Evolutionary conservation across 2,797 vertebrate species (phyloP).

Genomic region (Rhabdomys pumilio): DNA sequence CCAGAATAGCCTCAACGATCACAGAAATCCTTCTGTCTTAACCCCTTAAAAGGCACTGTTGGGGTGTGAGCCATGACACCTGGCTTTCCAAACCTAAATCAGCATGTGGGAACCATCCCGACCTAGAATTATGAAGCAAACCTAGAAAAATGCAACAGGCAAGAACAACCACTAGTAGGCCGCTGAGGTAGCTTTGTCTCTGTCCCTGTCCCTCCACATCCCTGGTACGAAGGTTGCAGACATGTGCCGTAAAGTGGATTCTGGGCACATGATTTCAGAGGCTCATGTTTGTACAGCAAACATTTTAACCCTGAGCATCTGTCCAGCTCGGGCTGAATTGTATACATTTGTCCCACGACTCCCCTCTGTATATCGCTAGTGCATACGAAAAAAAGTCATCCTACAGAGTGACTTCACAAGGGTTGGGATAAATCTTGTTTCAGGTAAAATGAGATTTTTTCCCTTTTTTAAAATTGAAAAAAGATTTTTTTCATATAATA

Average conservation of each 20-base stretch:
- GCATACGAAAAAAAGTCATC: neutral
- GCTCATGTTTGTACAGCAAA: neutral
- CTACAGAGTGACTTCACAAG: neutral
- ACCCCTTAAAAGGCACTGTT: neutral
- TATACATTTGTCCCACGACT: neutral
- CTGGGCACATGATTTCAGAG: neutral
- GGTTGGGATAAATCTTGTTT: neutral
- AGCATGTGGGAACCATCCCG: neutral
- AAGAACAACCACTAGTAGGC: neutral
- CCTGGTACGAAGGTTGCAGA: neutral
- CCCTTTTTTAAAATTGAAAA: neutral
- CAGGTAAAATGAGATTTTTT: neutral
- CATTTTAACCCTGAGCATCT: neutral
- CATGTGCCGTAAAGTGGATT: neutral
- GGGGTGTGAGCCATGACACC: neutral
- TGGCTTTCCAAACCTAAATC: conserved; percentile 62
- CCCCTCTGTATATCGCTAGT: neutral
- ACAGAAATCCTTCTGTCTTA: neutral
- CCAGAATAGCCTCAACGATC: neutral
- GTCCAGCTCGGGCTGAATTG: neutral
- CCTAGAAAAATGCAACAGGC: neutral
- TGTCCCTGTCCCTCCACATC: neutral
- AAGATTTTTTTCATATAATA: neutral
- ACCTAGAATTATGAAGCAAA: neutral
- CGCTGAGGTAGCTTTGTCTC: neutral